Evolutionary conservation across 92 coral and sea anemone genomes (phyloP).

Genomic region (Epizoanthus fatuus): DNA sequence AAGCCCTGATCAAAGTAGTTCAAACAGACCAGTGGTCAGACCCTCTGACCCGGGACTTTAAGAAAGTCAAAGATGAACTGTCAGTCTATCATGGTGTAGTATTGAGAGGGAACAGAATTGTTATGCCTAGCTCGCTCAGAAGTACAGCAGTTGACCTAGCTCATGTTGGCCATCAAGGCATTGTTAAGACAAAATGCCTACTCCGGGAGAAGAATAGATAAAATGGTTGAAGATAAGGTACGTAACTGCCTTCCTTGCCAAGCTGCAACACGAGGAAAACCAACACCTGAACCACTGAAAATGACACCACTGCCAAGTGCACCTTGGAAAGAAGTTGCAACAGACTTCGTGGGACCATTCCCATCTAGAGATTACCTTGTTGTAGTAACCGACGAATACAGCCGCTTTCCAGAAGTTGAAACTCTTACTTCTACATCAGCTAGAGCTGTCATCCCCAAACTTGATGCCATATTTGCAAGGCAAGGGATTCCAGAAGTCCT

Average conservation of each 20-base stretch:
- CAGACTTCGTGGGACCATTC: slow-evolving; percentile 72
- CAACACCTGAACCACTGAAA: slow-evolving; percentile 41
- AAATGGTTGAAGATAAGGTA: slow-evolving; percentile 58
- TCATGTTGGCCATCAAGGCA: slow-evolving; percentile 70
- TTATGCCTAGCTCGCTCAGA: slow-evolving; percentile 45
- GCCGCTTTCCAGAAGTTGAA: slow-evolving; percentile 73
- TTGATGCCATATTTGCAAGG: no score
- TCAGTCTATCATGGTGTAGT: slow-evolving; percentile 31
- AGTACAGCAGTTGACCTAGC: slow-evolving; percentile 55
- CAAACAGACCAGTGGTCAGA: slow-evolving; percentile 59
- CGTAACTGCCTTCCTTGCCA: slow-evolving; percentile 60
- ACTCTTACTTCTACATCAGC: slow-evolving; percentile 42
- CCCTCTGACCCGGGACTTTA: slow-evolving; percentile 49
- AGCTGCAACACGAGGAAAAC: slow-evolving; percentile 49
- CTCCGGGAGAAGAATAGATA: slow-evolving; percentile 56
- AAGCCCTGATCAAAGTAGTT: slow-evolving; percentile 47
- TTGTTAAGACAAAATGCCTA: slow-evolving; percentile 75
- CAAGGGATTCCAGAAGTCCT: not conserved
- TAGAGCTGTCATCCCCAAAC: no score
- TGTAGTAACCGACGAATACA: slow-evolving; percentile 68
- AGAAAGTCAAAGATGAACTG: slow-evolving; percentile 68
- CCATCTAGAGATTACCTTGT: slow-evolving; percentile 68
- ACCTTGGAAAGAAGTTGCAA: slow-evolving; percentile 72
- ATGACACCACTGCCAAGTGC: slow-evolving; percentile 65
- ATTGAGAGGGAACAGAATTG: slow-evolving; percentile 49